These are phyloP conservation scores for Glaucopsyche alexis DNA, from an alignment of 2,888 invertebrate genomes.

Conservation along the genomic window DNA sequence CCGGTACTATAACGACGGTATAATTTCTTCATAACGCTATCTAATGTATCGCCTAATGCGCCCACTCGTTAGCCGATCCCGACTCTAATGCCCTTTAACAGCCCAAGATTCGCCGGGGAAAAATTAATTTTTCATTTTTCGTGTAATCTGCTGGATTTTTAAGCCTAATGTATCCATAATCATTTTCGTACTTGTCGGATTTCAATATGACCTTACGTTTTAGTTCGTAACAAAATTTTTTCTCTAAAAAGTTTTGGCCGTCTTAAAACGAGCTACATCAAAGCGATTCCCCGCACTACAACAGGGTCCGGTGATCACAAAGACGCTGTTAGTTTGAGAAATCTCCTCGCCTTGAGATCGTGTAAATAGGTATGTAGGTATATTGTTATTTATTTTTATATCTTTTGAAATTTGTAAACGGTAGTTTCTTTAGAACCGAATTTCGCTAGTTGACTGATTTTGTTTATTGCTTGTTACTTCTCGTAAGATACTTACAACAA, in stretches of 20 bases:
- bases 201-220: background rate
- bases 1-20: background rate
- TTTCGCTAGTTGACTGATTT: no score
- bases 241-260: background rate
- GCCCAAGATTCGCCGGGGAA: background rate
- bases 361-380: background rate
- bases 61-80: conserved; percentile 29
- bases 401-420: background rate
- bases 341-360: background rate
- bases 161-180: background rate
- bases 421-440: no score
- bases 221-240: background rate
- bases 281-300: background rate
- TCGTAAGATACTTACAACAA: no score
- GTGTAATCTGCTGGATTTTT: conserved; percentile 1
- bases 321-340: conserved; percentile 11
- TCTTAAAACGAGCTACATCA: background rate
- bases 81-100: conserved; percentile 16
- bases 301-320: conserved; percentile 12
- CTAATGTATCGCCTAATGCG: conserved; percentile 32
- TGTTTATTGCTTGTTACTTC: no score
- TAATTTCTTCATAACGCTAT: conserved; percentile 31
- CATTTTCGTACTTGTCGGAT: background rate
- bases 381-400: background rate
- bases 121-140: conserved; percentile 15